These are phyloP conservation scores for Dorcus parallelipipedus DNA, from an alignment of 2,888 invertebrate genomes.

Conservation along the genomic window DNA sequence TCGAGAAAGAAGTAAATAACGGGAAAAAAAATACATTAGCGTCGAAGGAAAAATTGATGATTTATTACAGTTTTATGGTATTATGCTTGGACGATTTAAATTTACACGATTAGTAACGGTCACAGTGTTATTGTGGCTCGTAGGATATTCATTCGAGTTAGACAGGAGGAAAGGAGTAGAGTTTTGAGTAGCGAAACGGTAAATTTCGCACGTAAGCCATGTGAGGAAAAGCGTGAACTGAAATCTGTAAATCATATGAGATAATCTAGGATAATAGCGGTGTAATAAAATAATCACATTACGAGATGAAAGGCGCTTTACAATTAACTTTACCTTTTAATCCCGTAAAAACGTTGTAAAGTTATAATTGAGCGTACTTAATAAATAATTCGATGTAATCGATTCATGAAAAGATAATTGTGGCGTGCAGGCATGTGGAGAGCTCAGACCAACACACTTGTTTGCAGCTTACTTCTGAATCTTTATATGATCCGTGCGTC, in stretches of 20 bases:
- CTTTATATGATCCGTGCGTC: slow-evolving; percentile 19
- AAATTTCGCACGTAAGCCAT: too few species aligned
- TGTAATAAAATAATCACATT: slow-evolving; percentile 14
- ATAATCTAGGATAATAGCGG: slow-evolving; percentile 11
- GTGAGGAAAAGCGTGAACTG: too few species aligned
- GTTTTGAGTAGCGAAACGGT: too few species aligned
- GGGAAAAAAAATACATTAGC: too few species aligned
- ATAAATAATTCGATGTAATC: slow-evolving; percentile 41
- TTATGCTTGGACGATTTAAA: too few species aligned
- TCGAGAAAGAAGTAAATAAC: too few species aligned
- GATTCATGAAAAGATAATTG: slow-evolving; percentile 43
- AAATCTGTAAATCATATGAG: slow-evolving; percentile 5
- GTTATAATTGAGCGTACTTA: slow-evolving; percentile 35
- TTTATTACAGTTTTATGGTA: too few species aligned
- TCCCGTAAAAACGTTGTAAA: slow-evolving; percentile 29
- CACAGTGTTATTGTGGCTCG: too few species aligned
- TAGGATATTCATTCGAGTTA: too few species aligned
- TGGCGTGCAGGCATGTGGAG: slow-evolving; percentile 32
- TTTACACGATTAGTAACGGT: too few species aligned
- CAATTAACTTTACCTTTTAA: slow-evolving; percentile 17
- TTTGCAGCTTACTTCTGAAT: slow-evolving; percentile 22
- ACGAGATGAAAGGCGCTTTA: slow-evolving; percentile 5
- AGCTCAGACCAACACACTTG: slow-evolving; percentile 28
- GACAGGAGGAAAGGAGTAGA: too few species aligned
- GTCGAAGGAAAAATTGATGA: too few species aligned